Percentiles rank a stretch among this genome's conserved stretches.
Evolutionary conservation across 2,888 invertebrate species (phyloP).

Genomic region (Callinectes sapidus): DNA sequence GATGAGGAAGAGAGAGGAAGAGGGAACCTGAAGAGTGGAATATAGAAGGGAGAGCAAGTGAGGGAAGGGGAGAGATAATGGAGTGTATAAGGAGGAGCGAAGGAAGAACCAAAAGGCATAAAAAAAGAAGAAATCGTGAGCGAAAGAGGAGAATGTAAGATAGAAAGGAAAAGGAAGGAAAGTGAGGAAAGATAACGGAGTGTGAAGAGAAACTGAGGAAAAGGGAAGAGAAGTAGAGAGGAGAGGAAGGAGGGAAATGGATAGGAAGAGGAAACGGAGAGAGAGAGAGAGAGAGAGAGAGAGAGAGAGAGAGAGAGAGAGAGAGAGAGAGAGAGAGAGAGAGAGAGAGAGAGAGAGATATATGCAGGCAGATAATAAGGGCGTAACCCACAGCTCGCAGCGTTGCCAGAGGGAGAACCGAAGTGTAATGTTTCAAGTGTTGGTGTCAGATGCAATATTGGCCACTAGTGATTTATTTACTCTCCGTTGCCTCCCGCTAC

Average conservation of each 20-base stretch:
- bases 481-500: neutral
- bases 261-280: neutral
- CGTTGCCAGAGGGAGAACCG: neutral
- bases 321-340: conserved; percentile 17
- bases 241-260: neutral
- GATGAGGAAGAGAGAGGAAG: neutral
- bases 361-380: neutral
- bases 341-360: neutral
- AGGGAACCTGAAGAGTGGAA: neutral
- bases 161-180: neutral
- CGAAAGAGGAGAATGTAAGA: neutral
- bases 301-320: neutral
- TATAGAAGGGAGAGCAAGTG: neutral
- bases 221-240: neutral
- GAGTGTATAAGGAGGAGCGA: neutral
- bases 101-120: neutral
- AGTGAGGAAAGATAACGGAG: neutral
- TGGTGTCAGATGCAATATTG: conserved; percentile 33
- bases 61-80: neutral
- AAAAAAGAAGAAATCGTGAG: neutral
- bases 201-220: neutral
- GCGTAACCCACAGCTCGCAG: neutral
- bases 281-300: neutral
- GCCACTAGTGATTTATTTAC: neutral
- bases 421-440: conserved; percentile 26